Evolutionary conservation across 1,140 invertebrate species (phyloP), one percentile per base, ranked within the genome.

Genomic region (Calliopsis andreniformis): DNA sequence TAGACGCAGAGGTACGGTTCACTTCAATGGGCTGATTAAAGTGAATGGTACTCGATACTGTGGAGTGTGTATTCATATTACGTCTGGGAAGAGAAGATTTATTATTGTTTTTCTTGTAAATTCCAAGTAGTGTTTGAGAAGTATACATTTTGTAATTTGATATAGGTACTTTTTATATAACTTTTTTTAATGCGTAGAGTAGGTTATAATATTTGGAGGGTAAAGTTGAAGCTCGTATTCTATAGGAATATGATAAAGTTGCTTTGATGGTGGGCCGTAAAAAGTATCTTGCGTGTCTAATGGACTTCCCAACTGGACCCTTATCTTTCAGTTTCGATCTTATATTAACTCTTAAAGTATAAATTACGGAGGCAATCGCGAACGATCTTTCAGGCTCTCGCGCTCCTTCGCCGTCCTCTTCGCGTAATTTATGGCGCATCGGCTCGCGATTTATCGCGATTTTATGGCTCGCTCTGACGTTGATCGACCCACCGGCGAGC

Each of bases 381-480:
- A 47, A 69, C 43, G 61, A 68, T 66, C 23, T 43, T 49, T 42
- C 67, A 56, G 47, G n/a, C 76, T 78, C 61, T 78, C 61, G 66
- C 42, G 62, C 62, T 69, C 56, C 76, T 39, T 51, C 68, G 47
- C 79, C 53, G 59, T 76, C 71, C 68, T 63, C 30, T 56, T 30
- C 62, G 59, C 20, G 39, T 81, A 86, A 86, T 86, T 84, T 78
- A 86, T 72, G 69, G 80, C 80, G 43, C 75, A 63, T 70, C 72
- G 45, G 61, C n/a, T 42, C 47, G 56, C 63, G 63, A 84, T 78
- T 79, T 72, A 85, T 85, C 53, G 59, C 73, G 63, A 83, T 86
- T 81, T 78, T 80, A 82, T 73, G 58, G 76, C 61, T 61, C 62
- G 69, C 23, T 56, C 10, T 25, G 42, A 45, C 67, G 47, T 66